phyloP scores from a whole-genome alignment of 2,113 vertebrate species.

The Oreochromis aureus region DNA sequence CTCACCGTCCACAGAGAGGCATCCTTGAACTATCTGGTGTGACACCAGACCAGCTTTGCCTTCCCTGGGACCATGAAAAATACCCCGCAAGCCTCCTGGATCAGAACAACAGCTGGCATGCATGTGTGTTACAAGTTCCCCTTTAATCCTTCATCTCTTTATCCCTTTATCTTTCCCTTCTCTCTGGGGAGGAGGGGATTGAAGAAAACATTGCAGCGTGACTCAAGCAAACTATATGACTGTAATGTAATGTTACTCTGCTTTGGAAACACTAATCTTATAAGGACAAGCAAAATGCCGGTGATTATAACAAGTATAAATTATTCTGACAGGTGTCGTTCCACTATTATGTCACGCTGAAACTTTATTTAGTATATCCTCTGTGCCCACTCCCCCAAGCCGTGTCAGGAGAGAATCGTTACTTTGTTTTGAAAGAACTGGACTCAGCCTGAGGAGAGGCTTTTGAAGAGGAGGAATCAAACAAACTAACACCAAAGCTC shows the following conservation, averaged over 20 bases:
- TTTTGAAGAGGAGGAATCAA: neutral
- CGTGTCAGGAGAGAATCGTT: neutral
- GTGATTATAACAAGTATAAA: neutral
- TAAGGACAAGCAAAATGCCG: slow-evolving; percentile 1
- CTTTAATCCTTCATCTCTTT: slow-evolving; percentile 33
- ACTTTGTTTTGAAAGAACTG: neutral
- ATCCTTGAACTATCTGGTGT: neutral
- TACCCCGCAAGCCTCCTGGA: neutral
- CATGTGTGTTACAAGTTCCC: slow-evolving; percentile 19
- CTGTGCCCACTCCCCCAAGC: neutral
- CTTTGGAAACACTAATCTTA: slow-evolving; percentile 46
- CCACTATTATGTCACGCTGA: slow-evolving; percentile 4
- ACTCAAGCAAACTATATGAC: slow-evolving; percentile 13
- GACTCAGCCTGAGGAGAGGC: neutral
- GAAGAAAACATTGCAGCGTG: slow-evolving; percentile 6
- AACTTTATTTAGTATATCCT: neutral
- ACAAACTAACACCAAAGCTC: neutral
- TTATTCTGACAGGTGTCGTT: slow-evolving; percentile 17
- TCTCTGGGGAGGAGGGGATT: neutral
- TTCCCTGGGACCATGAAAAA: slow-evolving; percentile 18
- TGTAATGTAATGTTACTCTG: neutral
- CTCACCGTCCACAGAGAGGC: slow-evolving; percentile 58
- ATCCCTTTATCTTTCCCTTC: slow-evolving; percentile 40
- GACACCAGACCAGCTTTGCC: neutral
- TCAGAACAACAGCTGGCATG: slow-evolving; percentile 44